Base-by-base conservation (phyloP, 2,113 vertebrate species). In the Pelusios castaneus region DNA sequence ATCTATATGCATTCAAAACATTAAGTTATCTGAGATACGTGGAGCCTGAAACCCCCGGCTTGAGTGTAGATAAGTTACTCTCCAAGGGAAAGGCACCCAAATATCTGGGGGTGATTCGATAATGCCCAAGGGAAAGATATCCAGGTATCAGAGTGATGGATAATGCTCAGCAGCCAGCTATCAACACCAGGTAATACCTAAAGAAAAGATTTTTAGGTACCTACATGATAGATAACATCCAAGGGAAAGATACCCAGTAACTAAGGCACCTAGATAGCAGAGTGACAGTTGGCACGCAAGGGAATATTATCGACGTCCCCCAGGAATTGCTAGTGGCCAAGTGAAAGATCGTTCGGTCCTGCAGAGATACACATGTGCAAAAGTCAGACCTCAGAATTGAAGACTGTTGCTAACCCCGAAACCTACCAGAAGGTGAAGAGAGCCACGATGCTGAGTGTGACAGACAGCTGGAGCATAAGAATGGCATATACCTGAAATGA, bases 391-490 rank as follows among this genome's bases (percentile, higher is more conserved):
- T 22, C 5, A 92, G 31, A 80, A 10, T 41, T 49, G 8, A 52
- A 4, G 2, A 2, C 29, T 41, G 4, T 29, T n/a, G 51, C 51
- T 43, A 21, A 6, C 1, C 5, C 3, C 27, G 73, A 95, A 16
- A 98, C 98, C 98, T 87, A 99, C 99, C 99, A 99, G 98, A 99
- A 99, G 49, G 99, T 99, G 95, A 99, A 99, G 94, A 99, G 96
- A 94, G 99, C 98, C 96, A 99, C 99, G 6, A 99, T 98, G 21
- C 98, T 95, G 0, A 99, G 60, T 0, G 99, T 99, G 91, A 99
- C 97, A 95, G 99, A 93, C 76, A 99, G 98, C 97, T 99, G 99
- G 88, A 99, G 92, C 98, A 98, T 97, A 90, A 99, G 98, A 94
- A 99, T 99, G 92, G 98, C 85, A 1, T 99, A 99, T 90, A 99